Conservation (phyloP, 2,888 invertebrate genomes). For the Nymphalis c-album region DNA sequence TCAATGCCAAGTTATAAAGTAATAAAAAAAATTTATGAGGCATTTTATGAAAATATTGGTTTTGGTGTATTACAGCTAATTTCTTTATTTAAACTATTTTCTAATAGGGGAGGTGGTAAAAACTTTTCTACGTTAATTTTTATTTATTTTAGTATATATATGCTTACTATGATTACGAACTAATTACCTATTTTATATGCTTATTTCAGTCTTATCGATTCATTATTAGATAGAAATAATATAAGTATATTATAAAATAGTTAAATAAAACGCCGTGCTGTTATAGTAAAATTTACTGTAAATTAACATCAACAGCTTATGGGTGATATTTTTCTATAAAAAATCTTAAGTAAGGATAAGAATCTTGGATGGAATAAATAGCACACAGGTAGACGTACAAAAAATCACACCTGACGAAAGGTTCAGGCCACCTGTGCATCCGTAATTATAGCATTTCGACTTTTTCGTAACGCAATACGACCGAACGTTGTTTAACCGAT, state of each 20-base stretch:
- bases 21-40: neutral
- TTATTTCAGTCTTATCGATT: too few species aligned
- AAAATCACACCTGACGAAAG: constrained; percentile 31
- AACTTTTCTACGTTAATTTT: neutral
- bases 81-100: neutral
- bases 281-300: too few species aligned
- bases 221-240: too few species aligned
- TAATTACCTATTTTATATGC: too few species aligned
- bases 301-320: too few species aligned
- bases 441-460: constrained; percentile 13
- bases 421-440: constrained; percentile 26
- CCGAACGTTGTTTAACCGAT: constrained; percentile 25
- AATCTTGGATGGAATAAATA: constrained; percentile 2
- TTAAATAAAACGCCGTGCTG: too few species aligned
- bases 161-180: too few species aligned
- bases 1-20: constrained; percentile 60
- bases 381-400: constrained; percentile 13
- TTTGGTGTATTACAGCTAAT: neutral
- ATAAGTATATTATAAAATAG: too few species aligned
- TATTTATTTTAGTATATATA: neutral
- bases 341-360: neutral
- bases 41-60: neutral
- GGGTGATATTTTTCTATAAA: too few species aligned
- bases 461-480: constrained; percentile 25
- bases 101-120: too few species aligned